Conservation (phyloP, 37 sponge, comb jelly and placozoan species). For the Eunapius fragilis region DNA sequence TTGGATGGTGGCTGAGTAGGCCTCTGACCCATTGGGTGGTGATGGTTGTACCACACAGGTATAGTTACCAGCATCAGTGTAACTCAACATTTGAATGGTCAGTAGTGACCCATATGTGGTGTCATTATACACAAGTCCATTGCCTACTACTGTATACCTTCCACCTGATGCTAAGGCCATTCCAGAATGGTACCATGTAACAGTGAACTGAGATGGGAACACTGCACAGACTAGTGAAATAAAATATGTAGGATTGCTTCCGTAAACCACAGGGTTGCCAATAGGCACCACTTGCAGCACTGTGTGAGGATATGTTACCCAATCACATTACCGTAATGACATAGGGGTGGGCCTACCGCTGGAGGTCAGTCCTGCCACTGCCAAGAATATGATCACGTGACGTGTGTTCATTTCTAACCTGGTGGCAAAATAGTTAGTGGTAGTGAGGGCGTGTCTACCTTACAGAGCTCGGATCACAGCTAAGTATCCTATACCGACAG, state of each 20-base stretch:
- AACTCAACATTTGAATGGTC: neutral
- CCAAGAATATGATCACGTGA: neutral
- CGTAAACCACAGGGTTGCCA: neutral
- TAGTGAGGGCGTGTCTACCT: too few species aligned
- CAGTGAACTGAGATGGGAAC: neutral
- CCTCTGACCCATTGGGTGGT: neutral
- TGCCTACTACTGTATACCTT: neutral
- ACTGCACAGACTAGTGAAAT: neutral
- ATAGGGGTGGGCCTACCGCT: neutral
- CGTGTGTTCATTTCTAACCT: neutral
- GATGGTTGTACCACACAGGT: constrained; percentile 8
- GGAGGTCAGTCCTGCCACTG: neutral
- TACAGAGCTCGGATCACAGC: too few species aligned
- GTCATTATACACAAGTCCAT: neutral
- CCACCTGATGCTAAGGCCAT: neutral
- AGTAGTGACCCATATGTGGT: constrained; percentile 1
- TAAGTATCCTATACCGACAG: too few species aligned
- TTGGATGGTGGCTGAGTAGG: neutral
- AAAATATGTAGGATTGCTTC: neutral
- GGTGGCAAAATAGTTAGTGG: neutral
- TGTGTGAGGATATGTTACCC: neutral
- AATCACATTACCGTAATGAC: neutral
- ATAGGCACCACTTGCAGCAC: neutral
- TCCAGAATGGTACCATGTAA: neutral
- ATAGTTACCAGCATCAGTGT: constrained; percentile 28